Base-by-base conservation (phyloP, 2,888 invertebrate genomes). In the Pseudanteris insignis region DNA sequence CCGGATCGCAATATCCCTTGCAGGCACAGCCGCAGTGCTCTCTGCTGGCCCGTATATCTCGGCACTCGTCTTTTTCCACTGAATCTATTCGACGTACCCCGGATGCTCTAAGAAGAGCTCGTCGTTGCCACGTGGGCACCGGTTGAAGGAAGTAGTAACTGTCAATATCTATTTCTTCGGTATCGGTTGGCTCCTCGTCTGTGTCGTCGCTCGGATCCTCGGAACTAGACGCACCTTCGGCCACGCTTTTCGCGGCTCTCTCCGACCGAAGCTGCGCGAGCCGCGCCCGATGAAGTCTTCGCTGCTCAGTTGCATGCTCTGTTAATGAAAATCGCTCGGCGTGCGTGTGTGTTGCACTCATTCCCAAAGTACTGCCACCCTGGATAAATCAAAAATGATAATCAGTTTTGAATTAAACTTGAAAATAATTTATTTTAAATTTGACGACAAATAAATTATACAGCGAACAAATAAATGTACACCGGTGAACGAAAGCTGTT, bases 1-100 rank as follows among this genome's bases (percentile, higher is more conserved):
- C 95, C 1, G 97, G 97, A 83, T 95, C 94, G 82, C 98, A 98
- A 75, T 90, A 89, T 40, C 91, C 92, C 80, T 94, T 91, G 77
- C 96, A 96, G 34, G 90, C 89, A 79, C 96, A 96, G 29, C 96
- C 96, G 80, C 96, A 96, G 71, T 92, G 91, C 78, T 97, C 96
- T 10, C 96, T 85, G 3, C 95, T 95, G 14, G 90, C 88, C 63
- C 96, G 85, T 69, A 98, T 96, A 67, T 92, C 90, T 47, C 92
- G 86, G 78, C 97, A 97, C 74, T 96, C 95, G 76, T 94, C 93
- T 80, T 96, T 96, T 82, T 97, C 97, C 57, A 87, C 82, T 2
- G 91, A 88, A 81, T 97, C 97, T 71, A 97, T 96, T 82, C 95
- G 94, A 41, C 93, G 85, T 0, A 97, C 91, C 0, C 97, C 97